phyloP scores from a whole-genome alignment of 2,888 invertebrate species.

The Monopis laevigella region DNA sequence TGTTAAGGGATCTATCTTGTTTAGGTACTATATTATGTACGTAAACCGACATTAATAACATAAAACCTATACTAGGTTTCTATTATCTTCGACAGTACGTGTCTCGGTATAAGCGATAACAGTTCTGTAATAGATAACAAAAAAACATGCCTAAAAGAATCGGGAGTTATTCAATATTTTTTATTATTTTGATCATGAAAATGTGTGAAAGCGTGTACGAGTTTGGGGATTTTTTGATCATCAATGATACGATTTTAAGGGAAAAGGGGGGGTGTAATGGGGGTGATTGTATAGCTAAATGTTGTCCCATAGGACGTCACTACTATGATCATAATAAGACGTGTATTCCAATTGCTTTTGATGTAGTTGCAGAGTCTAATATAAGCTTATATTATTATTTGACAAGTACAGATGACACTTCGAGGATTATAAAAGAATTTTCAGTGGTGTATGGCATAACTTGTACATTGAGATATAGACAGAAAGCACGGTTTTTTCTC shows the following conservation, averaged over 20 bases:
- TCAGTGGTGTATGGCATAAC: conserved; percentile 19
- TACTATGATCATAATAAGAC: neutral
- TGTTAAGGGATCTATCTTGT: no score
- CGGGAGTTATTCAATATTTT: no score
- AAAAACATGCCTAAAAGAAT: no score
- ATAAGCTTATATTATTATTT: conserved; percentile 8
- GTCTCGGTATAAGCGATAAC: no score
- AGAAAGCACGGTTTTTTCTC: conserved; percentile 17
- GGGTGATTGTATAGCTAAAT: conserved; percentile 12
- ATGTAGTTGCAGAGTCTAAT: neutral
- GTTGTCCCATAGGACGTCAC: conserved; percentile 10
- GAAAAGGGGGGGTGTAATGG: neutral
- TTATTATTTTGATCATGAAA: neutral
- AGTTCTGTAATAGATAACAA: no score
- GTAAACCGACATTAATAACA: no score
- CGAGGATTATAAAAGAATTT: conserved; percentile 17
- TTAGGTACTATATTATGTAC: no score
- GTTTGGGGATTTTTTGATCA: neutral
- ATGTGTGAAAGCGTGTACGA: neutral
- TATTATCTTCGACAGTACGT: no score
- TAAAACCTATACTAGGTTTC: no score
- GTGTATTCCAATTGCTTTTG: neutral
- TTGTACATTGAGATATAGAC: conserved; percentile 19
- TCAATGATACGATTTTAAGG: conserved; percentile 1
- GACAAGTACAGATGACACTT: conserved; percentile 10